Base-by-base conservation (phyloP, 1,140 invertebrate species). In the Trichoplusia ni region DNA sequence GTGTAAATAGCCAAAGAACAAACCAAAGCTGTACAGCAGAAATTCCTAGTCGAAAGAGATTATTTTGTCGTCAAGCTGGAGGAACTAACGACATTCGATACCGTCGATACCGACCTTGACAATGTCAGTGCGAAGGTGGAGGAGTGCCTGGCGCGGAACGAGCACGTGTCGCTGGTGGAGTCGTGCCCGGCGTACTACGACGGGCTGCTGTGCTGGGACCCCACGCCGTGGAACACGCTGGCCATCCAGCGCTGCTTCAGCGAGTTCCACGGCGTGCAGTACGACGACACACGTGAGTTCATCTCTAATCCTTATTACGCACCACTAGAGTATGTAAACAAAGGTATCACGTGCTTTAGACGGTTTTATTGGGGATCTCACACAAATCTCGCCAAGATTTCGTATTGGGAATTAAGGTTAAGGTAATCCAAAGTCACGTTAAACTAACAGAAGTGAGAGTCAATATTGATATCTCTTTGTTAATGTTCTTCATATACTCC, bases 171-270 rank as follows among this genome's bases (percentile, higher is more conserved):
- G 4, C 11, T 7, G 25, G 75, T 73, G 0, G 84, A 85, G 56
- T 83, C 75, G 59, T 95, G 94, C 77, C 91, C 92, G 6, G 86
- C 90, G 1, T 92, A 92, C 35, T 96, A 93, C 90, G 96, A 97
- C 84, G 92, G 92, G 2, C 79, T 96, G 1, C 88, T 95, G 0
- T 97, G 96, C 77, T 97, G 96, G 96, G 95, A 94, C 0, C 90
- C 92, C 0, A 95, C 96, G 1, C 90, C 89, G 0, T 92, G 93
- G 31, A 93, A 93, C 11, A 92, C 91, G 0, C 67, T 92, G 16
- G 94, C 94, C 0, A 75, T 92, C 0, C 90, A 96, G 53, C 92
- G 94, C 1, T 97, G 96, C 73, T 95, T 97, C 60, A 92, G 93
- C 7, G 93, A 95, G 71, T 92, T 97, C 53, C 94, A 95, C 64